These are phyloP conservation scores for Cheirogaleus major DNA, from an alignment of 2,797 vertebrate species.

Conservation along the genomic window DNA sequence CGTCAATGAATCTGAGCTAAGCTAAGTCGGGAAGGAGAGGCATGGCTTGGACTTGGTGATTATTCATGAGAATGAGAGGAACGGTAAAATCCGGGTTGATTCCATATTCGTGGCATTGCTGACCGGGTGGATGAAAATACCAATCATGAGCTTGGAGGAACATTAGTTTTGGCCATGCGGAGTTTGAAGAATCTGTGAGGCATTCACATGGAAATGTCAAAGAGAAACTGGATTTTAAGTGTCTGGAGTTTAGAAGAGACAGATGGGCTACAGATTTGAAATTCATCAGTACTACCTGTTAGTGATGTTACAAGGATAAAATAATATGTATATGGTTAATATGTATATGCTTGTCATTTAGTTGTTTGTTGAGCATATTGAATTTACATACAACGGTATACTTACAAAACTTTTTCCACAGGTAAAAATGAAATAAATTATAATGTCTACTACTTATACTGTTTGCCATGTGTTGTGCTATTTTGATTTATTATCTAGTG, in stretches of 20 bases:
- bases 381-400: neutral
- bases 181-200: neutral
- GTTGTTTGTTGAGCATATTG: neutral
- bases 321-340: neutral
- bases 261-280: neutral
- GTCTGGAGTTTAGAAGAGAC: neutral
- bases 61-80: neutral
- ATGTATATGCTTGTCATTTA: neutral
- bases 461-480: neutral
- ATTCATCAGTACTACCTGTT: neutral
- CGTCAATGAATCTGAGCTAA: neutral
- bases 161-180: neutral
- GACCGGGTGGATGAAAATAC: neutral
- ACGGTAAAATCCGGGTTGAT: neutral
- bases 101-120: neutral
- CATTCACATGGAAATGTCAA: neutral
- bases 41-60: neutral
- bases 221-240: neutral
- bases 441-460: neutral
- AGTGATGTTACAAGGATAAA: neutral
- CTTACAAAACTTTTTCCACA: neutral
- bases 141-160: neutral
- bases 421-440: neutral
- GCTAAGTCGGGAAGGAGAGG: neutral
- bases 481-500: neutral